Evolutionary conservation across 2,797 vertebrate species (phyloP).

Genomic region (Tenualosa thibaudeaui): DNA sequence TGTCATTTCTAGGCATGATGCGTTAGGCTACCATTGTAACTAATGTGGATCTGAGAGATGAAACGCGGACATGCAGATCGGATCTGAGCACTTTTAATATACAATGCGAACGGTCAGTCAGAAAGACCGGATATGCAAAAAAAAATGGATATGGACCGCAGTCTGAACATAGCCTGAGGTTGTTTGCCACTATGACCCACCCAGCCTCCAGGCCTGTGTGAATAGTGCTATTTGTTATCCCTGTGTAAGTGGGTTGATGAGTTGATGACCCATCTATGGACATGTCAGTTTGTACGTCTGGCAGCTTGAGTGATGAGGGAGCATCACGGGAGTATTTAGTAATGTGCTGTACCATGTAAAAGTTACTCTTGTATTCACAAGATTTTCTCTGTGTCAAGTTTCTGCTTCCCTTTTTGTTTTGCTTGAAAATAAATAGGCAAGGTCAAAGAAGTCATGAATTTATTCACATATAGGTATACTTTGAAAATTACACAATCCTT

Average conservation of each 20-base stretch:
- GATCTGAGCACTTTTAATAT: too few relatives aligned
- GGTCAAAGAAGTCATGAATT: slow-evolving; percentile 19
- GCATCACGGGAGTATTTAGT: neutral
- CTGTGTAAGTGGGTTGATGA: neutral
- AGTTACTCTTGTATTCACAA: neutral
- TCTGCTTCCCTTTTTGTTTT: neutral
- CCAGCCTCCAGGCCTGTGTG: neutral
- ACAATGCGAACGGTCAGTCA: too few relatives aligned
- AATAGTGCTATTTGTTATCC: neutral
- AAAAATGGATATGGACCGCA: too few relatives aligned
- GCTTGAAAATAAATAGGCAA: slow-evolving; percentile 6
- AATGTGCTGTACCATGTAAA: neutral
- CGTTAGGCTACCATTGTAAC: too few relatives aligned
- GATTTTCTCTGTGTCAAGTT: neutral
- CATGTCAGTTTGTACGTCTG: neutral
- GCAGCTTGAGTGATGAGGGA: neutral
- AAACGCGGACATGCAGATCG: too few relatives aligned
- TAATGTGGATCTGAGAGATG: too few relatives aligned
- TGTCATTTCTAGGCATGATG: too few relatives aligned
- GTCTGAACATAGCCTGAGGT: neutral
- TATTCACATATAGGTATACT: slow-evolving; percentile 23
- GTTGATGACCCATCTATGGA: neutral
- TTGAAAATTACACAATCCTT: neutral
- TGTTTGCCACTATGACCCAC: neutral
- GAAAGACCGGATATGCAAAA: too few relatives aligned